phyloP scores from a whole-genome alignment of 53 echinoderm and acorn worm genomes.

The Stichopus horrens region DNA sequence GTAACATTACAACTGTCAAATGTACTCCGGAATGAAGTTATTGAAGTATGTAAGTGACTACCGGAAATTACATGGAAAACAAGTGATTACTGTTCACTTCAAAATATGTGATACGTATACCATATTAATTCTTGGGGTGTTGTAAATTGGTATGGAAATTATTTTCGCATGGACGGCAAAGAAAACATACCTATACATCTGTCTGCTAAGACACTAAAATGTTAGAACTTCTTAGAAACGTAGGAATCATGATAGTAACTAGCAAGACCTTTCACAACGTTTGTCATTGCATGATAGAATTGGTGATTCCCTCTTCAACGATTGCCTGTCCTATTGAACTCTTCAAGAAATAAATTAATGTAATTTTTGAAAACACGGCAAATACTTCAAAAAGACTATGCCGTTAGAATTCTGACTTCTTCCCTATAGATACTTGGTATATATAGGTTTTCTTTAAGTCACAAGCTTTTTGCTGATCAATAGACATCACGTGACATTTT shows the following conservation, averaged over 20 bases:
- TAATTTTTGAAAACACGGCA: background rate
- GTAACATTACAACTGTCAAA: background rate
- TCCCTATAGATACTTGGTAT: background rate
- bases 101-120: background rate
- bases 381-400: background rate
- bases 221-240: too few relatives aligned
- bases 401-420: background rate
- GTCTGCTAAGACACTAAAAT: too few relatives aligned
- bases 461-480: background rate
- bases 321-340: too few relatives aligned
- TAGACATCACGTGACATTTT: background rate
- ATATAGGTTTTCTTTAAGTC: background rate
- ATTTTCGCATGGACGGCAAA: background rate
- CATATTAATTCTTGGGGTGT: background rate
- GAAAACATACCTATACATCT: background rate
- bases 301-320: too few relatives aligned
- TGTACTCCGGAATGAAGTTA: background rate
- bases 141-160: background rate
- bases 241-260: too few relatives aligned
- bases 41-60: background rate
- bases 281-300: too few relatives aligned
- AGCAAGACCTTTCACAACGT: too few relatives aligned
- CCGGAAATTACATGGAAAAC: background rate
- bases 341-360: background rate
- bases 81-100: background rate